A percentile compares a stretch with the other conserved stretches of the same genome.
phyloP scores from a whole-genome alignment of 2,113 vertebrate species.

The Pandion haliaetus region DNA sequence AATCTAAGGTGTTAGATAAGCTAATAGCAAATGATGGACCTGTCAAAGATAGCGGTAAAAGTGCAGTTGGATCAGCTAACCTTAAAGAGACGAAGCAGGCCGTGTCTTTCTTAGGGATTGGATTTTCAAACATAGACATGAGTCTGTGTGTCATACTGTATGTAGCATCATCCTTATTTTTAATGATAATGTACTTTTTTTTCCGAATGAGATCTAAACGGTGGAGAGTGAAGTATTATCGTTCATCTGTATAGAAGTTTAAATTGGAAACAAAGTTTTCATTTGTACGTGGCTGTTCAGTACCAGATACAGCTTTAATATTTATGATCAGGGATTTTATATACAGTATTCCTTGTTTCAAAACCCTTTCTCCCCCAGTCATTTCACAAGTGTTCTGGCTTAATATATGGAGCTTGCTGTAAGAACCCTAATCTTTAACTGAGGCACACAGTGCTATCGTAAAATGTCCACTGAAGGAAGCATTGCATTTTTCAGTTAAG shows the following conservation, averaged over 20 bases:
- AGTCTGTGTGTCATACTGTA: slow-evolving; percentile 93
- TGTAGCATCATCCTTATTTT: slow-evolving; percentile 83
- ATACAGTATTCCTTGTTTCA: slow-evolving; percentile 28
- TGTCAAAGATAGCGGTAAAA: not conserved
- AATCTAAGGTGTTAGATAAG: not conserved
- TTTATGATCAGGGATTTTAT: slow-evolving; percentile 67
- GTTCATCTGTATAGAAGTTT: slow-evolving; percentile 73
- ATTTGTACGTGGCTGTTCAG: not conserved
- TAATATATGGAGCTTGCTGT: not conserved
- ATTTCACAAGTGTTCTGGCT: not conserved
- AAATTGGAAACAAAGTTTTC: not conserved
- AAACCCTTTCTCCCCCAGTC: not conserved
- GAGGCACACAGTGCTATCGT: not conserved
- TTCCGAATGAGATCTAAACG: slow-evolving; percentile 85
- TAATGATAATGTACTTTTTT: slow-evolving; percentile 96
- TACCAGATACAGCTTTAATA: slow-evolving; percentile 14
- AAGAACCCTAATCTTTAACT: not conserved
- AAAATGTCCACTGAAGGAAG: not conserved
- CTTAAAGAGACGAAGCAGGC: slow-evolving; percentile 52
- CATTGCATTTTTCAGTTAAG: not conserved
- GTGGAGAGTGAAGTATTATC: slow-evolving; percentile 78
- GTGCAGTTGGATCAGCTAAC: fast-evolving
- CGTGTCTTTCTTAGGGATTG: slow-evolving; percentile 77
- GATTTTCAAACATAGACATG: slow-evolving; percentile 95
- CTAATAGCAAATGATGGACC: not conserved